phyloP scores from a whole-genome alignment of 2,888 invertebrate genomes.

The Dorcus hopei region DNA sequence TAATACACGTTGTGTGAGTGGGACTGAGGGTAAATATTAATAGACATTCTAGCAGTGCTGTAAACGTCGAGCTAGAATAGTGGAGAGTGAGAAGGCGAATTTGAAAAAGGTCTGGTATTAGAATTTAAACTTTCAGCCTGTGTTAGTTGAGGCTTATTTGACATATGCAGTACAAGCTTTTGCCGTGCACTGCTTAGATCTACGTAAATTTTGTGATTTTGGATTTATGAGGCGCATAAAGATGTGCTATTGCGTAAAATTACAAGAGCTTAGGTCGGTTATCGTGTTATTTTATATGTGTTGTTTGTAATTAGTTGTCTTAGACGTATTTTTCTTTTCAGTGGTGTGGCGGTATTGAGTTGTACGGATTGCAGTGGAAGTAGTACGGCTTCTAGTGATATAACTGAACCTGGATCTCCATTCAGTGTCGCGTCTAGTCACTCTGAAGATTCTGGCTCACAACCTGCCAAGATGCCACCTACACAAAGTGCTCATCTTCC shows the following conservation, averaged over 20 bases:
- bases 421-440: conserved; percentile 65
- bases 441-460: conserved; percentile 46
- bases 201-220: too few species aligned
- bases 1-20: conserved; percentile 4
- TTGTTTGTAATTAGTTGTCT: background rate
- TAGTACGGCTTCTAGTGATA: conserved; percentile 66
- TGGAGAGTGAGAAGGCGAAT: conserved; percentile 6
- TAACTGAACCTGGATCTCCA: conserved; percentile 83
- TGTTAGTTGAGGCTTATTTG: background rate
- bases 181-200: conserved; percentile 2
- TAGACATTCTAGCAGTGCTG: conserved; percentile 16
- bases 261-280: background rate
- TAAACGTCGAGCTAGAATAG: conserved; percentile 10
- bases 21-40: conserved; percentile 17
- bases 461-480: conserved; percentile 44
- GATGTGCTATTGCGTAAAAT: too few species aligned
- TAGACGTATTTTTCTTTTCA: conserved; percentile 47
- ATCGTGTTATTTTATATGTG: background rate
- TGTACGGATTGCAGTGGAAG: conserved; percentile 67
- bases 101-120: conserved; percentile 5
- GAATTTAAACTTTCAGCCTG: background rate
- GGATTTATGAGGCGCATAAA: too few species aligned
- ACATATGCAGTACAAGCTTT: conserved; percentile 5
- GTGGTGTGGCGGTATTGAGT: conserved; percentile 80
- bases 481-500: conserved; percentile 36